phyloP scores from a whole-genome alignment of 53 echinoderm and acorn worm species.

The Mesocentrotus franciscanus region DNA sequence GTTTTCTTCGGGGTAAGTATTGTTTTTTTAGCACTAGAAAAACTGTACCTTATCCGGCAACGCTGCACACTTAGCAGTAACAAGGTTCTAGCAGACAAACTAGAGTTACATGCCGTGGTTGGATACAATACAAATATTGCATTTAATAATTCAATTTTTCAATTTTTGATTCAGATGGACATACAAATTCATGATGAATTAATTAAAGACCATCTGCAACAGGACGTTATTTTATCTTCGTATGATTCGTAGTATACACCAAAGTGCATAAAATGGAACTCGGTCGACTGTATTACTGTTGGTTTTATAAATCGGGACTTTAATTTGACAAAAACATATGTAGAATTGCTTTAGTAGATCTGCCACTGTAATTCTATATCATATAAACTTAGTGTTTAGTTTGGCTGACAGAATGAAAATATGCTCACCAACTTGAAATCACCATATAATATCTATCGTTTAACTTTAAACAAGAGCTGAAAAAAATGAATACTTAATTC shows the following conservation, averaged over 20 bases:
- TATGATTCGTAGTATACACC: no score
- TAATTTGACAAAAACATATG: background rate
- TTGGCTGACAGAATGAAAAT: no score
- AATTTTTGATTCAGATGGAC: no score
- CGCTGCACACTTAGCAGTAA: background rate
- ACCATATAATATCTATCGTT: background rate
- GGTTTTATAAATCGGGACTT: no score
- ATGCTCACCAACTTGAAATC: no score
- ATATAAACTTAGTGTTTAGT: no score
- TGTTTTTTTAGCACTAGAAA: background rate
- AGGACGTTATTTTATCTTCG: background rate
- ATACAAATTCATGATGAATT: no score
- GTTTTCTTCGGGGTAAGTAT: conserved; percentile 1
- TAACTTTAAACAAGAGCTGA: background rate
- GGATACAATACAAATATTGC: background rate
- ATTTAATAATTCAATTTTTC: background rate
- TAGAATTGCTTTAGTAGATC: no score
- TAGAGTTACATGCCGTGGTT: background rate
- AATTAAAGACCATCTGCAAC: background rate
- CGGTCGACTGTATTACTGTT: background rate
- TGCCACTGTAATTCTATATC: no score
- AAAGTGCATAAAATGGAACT: background rate
- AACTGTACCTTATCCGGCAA: background rate
- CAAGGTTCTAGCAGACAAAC: background rate
- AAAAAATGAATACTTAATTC: no score